Evolutionary conservation across 2,888 invertebrate species (phyloP).

Genomic region (Bruchidius siliquastri): DNA sequence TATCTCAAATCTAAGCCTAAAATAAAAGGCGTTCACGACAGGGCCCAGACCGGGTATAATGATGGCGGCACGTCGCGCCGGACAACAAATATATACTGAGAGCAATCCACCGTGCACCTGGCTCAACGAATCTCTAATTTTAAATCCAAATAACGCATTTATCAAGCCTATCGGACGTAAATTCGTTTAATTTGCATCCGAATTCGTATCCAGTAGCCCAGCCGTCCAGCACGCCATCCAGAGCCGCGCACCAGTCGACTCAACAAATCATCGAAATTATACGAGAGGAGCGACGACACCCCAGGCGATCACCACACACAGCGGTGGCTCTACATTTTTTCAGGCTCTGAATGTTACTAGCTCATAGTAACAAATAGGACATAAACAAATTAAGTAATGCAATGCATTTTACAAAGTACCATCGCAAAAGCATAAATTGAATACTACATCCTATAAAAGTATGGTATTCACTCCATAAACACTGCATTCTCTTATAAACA

Average conservation of each 20-base stretch:
- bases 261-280: constrained; percentile 40
- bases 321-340: background rate
- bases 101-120: constrained; percentile 17
- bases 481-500: too few relatives aligned
- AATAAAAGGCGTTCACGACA: background rate
- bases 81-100: background rate
- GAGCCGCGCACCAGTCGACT: constrained; percentile 34
- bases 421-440: too few relatives aligned
- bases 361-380: too few relatives aligned
- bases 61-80: background rate
- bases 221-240: constrained; percentile 26
- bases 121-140: constrained; percentile 30
- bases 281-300: background rate
- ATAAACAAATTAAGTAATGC: too few relatives aligned
- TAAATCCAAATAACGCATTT: constrained; percentile 38
- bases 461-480: too few relatives aligned
- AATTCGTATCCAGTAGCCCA: constrained; percentile 29
- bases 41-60: background rate
- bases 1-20: background rate
- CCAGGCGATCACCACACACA: background rate
- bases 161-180: constrained; percentile 34
- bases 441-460: too few relatives aligned
- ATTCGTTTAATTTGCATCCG: constrained; percentile 41
- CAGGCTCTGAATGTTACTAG: too few relatives aligned
- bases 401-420: too few relatives aligned